Base-by-base conservation (phyloP, 2,113 vertebrate genomes). In the Myxocyprinus asiaticus region DNA sequence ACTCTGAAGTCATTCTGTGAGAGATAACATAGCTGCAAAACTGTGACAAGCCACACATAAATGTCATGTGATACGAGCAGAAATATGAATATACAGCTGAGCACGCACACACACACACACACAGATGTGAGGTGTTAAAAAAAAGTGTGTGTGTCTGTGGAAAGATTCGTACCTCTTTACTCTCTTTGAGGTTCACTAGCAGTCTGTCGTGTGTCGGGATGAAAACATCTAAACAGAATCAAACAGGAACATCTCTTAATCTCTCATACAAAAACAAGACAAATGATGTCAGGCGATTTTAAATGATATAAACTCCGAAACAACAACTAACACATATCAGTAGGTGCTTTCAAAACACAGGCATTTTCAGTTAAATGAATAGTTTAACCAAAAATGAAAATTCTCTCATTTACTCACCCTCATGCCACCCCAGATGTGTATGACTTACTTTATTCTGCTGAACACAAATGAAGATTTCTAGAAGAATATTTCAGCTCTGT, bases 111-210 rank as follows among this genome's bases (percentile, higher is more conserved):
- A 10, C 56, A 7, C 15, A 22, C 43, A 70, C 65, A 65, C 48
- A 67, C 9, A 50, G 14, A 50, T 42, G 42, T 2, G 11, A 42
- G 12, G n/a, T 10, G 42, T 65, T 15, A 44, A 55, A n/a, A 69
- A 2, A 51, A 53, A 53, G 6, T 7, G 6, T n/a, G 45, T 47
- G 45, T 47, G 45, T 47, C 4, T 4, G 4, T 2, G 2, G 50
- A 0, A 43, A 74, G 61, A 15, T 6, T 48, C 78, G 14, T 89
- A 99, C 98, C 96, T 98, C 97, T 87, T 90, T 95, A 87, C 96
- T 97, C 86, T 99, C 97, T 88, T 96, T 95, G 5, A 98, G 91
- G 88, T 97, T 99, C 79, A 99, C 97, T 89, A 98, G 94, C 84
- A 99, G 92, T 86, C 94, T 95, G 89, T 99, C 96, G 17, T 96